Evolutionary conservation across 2,113 vertebrate genomes (phyloP), one percentile per base, ranked within the genome.

Genomic region (Gavia stellata): DNA sequence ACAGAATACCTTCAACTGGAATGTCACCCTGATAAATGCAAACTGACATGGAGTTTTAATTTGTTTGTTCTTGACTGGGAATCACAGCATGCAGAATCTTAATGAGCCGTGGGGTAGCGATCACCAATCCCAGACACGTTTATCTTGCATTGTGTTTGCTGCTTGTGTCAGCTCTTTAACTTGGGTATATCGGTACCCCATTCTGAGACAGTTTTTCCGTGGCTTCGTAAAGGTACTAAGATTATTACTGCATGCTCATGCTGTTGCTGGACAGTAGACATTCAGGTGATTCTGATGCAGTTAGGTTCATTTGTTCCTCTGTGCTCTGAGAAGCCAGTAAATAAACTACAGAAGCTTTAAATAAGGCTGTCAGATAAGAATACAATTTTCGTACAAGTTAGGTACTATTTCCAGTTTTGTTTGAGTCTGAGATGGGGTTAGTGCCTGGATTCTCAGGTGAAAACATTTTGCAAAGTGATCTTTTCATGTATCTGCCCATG

Each of bases 41-140:
- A 96, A 83, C 59, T 94, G 96, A 96, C 70, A 29, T 8, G 14
- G 59, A 63, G 14, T 94, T 93, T 83, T 86, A 89, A 94, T 92
- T 97, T 88, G 50, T 85, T 94, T 93, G 88, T 80, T 95, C 91
- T 84, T 72, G 85, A 92, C 91, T 86, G 71, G 92, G 63, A 56
- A 42, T 71, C 83, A 42, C 92, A 65, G 83, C 33, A 20, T 71
- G 88, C 40, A 33, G 96, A 89, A 92, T 94, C n/a, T 61, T 88
- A 95, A 93, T 92, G 95, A 94, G 55, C 72, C 56, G 2, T 9
- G 16, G 55, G 81, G 52, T 20, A 56, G 63, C 1, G 6, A 75
- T 95, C 94, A 87, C 92, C 65, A 5, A 78, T 65, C 81, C 47
- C 33, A 44, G 91, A 33, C 73, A 68, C 11, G 47, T 96, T 92